These are phyloP conservation scores for Polypedilum pembai DNA, from an alignment of 1,140 invertebrate species.

Conservation along the genomic window DNA sequence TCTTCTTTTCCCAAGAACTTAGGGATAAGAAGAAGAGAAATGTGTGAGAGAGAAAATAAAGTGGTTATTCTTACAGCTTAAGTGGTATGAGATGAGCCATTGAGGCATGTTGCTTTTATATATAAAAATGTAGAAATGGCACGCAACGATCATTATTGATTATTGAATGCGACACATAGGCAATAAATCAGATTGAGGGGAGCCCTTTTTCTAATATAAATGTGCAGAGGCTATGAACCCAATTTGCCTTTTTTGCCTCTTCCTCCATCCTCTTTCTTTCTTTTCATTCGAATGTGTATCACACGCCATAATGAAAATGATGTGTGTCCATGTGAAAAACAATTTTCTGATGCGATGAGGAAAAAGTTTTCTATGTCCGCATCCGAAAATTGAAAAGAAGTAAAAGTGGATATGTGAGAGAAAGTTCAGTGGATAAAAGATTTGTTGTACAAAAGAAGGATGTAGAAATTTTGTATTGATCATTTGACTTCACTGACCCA, in stretches of 20 bases:
- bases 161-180: constrained; percentile 24
- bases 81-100: not conserved
- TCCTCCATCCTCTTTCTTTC: not conserved
- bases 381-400: not conserved
- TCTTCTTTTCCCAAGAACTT: no score
- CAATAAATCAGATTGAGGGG: constrained; percentile 23
- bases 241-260: constrained; percentile 17
- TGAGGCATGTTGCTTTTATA: not conserved
- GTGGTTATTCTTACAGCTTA: not conserved
- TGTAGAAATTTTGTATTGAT: not conserved
- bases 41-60: no score
- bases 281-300: constrained; percentile 3
- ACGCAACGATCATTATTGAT: constrained; percentile 27
- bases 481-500: constrained; percentile 9
- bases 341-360: constrained; percentile 12
- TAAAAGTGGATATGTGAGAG: not conserved
- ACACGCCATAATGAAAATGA: constrained; percentile 6
- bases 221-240: not conserved
- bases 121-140: constrained; percentile 20
- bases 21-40: no score
- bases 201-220: not conserved
- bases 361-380: constrained; percentile 19
- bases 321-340: constrained; percentile 16
- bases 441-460: not conserved
- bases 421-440: constrained; percentile 18